These are phyloP conservation scores for Mormyrops attenuatus DNA, from an alignment of 2,797 vertebrate genomes.

Conservation along the genomic window DNA sequence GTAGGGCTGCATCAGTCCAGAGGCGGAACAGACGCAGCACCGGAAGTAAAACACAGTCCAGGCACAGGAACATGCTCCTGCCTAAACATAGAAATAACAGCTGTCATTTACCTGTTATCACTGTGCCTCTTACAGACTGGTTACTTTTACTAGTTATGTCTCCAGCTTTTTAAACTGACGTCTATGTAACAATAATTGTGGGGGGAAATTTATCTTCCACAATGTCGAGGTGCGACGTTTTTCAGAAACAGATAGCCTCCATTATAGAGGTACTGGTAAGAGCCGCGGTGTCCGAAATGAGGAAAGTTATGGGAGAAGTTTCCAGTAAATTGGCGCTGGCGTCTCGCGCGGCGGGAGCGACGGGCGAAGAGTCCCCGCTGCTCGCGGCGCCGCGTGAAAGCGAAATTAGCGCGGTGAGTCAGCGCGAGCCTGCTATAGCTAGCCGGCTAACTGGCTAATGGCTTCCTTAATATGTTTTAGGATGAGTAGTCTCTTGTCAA, in stretches of 20 bases:
- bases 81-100: not conserved
- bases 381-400: not conserved
- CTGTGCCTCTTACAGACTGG: not conserved
- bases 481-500: not conserved
- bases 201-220: not conserved
- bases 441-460: not conserved
- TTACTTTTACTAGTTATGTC: not conserved
- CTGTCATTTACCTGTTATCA: not conserved
- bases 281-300: conserved; percentile 47
- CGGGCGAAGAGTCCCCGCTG: not conserved
- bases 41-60: not conserved
- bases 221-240: conserved; percentile 2
- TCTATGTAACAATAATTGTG: not conserved
- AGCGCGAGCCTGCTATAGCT: not conserved
- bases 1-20: not conserved
- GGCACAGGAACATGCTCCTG: not conserved
- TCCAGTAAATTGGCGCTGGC: not conserved
- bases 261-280: conserved; percentile 54
- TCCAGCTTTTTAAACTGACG: not conserved
- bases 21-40: not conserved
- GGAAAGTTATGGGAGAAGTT: conserved; percentile 39
- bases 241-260: conserved; percentile 47
- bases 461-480: not conserved
- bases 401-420: not conserved
- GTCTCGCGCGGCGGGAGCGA: not conserved